Evolutionary conservation across 2,888 invertebrate species (phyloP).

Genomic region (Copidosoma aretas): DNA sequence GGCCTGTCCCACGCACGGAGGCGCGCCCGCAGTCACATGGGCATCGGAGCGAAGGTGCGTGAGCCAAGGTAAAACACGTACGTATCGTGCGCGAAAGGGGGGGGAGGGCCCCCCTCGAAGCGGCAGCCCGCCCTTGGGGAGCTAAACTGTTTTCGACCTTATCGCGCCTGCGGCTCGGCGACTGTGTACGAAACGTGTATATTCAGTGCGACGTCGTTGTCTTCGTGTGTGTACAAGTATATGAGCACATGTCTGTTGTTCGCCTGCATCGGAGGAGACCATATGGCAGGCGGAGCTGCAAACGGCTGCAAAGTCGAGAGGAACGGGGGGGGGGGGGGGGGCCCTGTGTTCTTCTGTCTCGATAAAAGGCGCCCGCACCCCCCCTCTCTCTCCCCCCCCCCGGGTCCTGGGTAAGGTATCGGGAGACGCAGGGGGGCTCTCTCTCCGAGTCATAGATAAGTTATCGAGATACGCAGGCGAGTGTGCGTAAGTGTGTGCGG

Average conservation of each 20-base stretch:
- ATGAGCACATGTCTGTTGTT: background rate
- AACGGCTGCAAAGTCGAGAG: background rate
- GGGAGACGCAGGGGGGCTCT: background rate
- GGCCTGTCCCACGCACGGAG: slow-evolving; percentile 56
- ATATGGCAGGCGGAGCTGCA: slow-evolving; percentile 25
- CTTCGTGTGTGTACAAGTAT: slow-evolving; percentile 41
- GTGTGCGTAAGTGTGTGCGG: background rate
- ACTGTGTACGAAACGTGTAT: slow-evolving; percentile 41
- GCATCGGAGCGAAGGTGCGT: slow-evolving; percentile 45
- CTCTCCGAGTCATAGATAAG: slow-evolving; percentile 42
- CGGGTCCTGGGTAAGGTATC: no score
- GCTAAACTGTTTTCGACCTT: background rate
- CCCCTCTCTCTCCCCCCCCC: no score
- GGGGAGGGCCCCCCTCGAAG: slow-evolving; percentile 46
- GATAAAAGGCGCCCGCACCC: background rate
- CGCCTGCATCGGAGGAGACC: slow-evolving; percentile 14
- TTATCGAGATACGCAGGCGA: slow-evolving; percentile 33
- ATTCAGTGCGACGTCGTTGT: slow-evolving; percentile 8
- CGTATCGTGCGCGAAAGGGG: background rate
- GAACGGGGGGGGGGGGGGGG: no score
- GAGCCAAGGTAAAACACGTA: slow-evolving; percentile 38
- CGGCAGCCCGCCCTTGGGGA: background rate
- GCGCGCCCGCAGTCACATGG: slow-evolving; percentile 49
- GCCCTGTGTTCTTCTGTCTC: background rate
- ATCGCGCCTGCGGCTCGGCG: slow-evolving; percentile 6